phyloP scores from a whole-genome alignment of 2,113 vertebrate species.

The Diadophis punctatus region DNA sequence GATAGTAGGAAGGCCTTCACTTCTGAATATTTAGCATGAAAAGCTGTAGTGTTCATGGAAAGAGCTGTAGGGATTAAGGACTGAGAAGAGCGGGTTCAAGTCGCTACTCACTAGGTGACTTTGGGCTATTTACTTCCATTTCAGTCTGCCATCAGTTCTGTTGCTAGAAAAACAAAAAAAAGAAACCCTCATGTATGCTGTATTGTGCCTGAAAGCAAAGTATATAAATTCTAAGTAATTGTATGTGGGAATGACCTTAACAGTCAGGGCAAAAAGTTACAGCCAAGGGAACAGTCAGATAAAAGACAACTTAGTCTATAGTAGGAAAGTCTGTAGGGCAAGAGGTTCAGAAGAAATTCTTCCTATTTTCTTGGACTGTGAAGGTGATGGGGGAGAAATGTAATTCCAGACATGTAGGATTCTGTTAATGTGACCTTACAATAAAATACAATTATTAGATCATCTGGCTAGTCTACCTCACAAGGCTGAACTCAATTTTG shows the following conservation, averaged over 20 bases:
- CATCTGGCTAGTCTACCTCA: not conserved
- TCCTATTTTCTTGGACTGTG: not conserved
- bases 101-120: not conserved
- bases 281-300: not conserved
- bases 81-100: not conserved
- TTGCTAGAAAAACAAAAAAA: not conserved
- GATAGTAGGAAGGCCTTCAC: not conserved
- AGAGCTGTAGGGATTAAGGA: not conserved
- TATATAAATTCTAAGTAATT: not conserved
- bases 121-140: not conserved
- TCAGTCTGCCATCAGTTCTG: not conserved
- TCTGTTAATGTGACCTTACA: not conserved
- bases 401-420: not conserved
- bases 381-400: not conserved
- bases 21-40: not conserved
- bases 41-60: not conserved
- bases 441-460: not conserved
- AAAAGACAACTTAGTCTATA: not conserved
- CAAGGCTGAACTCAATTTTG: not conserved
- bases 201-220: not conserved
- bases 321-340: not conserved
- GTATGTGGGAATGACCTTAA: not conserved
- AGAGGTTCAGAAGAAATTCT: not conserved
- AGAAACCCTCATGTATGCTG: not conserved
- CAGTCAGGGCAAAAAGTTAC: not conserved